These are phyloP conservation scores for Acipenser transmontanus DNA, from an alignment of 2,797 vertebrate genomes.

Conservation along the genomic window DNA sequence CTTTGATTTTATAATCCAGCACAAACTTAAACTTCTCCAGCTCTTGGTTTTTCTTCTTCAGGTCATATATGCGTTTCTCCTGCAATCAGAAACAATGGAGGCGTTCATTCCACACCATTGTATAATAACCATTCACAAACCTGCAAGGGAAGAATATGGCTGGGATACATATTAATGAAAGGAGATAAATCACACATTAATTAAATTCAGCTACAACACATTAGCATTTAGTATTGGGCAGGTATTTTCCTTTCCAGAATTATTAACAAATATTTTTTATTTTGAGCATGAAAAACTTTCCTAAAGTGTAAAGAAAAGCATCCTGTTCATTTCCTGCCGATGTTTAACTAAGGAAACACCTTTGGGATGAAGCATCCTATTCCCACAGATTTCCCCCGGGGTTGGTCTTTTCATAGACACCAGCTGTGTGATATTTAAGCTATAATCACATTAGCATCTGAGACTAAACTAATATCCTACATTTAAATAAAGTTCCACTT, in stretches of 20 bases:
- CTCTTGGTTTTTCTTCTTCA: constrained; percentile 77
- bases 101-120: too few relatives aligned
- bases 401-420: background rate
- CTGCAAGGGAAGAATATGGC: too few relatives aligned
- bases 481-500: constrained; percentile 21
- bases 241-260: too few relatives aligned
- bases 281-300: too few relatives aligned
- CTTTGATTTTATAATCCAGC: constrained; percentile 72
- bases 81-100: constrained; percentile 29
- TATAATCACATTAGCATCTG: background rate
- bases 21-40: constrained; percentile 78
- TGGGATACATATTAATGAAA: too few relatives aligned
- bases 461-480: background rate
- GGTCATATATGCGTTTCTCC: constrained; percentile 69
- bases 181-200: too few relatives aligned
- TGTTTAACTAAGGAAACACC: background rate
- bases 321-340: too few relatives aligned
- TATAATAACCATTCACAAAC: too few relatives aligned
- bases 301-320: too few relatives aligned
- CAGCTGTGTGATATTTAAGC: constrained; percentile 14
- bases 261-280: too few relatives aligned
- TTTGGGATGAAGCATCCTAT: background rate
- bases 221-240: too few relatives aligned
- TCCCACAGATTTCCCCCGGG: background rate
- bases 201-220: too few relatives aligned